A percentile compares a stretch with the other conserved stretches of the same genome.
These are phyloP conservation scores for Podilymbus podiceps DNA, from an alignment of 2,113 vertebrate species.

Conservation along the genomic window DNA sequence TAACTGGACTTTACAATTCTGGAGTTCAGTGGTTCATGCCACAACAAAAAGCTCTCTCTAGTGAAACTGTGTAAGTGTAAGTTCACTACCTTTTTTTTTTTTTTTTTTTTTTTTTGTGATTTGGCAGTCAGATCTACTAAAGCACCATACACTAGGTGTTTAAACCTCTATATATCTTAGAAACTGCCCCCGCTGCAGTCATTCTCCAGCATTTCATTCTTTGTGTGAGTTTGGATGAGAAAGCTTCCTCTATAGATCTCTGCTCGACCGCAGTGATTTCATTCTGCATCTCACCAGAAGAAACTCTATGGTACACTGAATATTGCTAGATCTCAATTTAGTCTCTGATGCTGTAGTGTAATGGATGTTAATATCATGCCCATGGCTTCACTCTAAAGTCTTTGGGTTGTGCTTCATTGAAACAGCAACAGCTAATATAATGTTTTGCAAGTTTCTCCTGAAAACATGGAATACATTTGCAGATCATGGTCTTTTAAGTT, in stretches of 20 bases:
- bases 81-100: neutral
- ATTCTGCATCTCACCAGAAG: neutral
- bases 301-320: neutral
- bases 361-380: neutral
- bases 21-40: neutral
- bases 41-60: neutral
- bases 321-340: neutral
- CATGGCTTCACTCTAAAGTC: neutral
- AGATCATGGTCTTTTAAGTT: neutral
- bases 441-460: neutral
- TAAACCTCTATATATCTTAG: neutral
- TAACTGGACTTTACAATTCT: neutral
- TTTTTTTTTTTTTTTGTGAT: neutral
- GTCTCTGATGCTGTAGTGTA: neutral
- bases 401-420: neutral
- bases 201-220: neutral
- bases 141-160: neutral
- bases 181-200: neutral
- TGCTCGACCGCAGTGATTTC: neutral
- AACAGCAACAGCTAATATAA: neutral
- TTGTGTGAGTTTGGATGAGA: neutral
- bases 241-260: neutral
- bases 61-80: accelerated
- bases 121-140: neutral
- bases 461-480: neutral